These are phyloP conservation scores for Vanessa tameamea DNA, from an alignment of 1,140 invertebrate species.

Conservation along the genomic window DNA sequence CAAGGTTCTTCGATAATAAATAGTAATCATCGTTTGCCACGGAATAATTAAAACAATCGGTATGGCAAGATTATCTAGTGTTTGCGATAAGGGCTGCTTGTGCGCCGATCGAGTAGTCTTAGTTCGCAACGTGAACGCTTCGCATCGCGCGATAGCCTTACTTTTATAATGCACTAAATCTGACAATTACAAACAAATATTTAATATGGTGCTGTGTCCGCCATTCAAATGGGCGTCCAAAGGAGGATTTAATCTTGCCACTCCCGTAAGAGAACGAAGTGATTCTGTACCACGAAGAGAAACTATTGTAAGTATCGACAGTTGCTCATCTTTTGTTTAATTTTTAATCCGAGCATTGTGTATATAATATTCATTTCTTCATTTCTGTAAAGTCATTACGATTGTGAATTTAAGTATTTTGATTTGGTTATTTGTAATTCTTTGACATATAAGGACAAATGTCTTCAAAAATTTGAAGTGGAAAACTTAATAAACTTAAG, in stretches of 20 bases:
- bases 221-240: slow-evolving; percentile 69
- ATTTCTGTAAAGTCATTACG: neutral
- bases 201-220: slow-evolving; percentile 74
- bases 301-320: slow-evolving; percentile 60
- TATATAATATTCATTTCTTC: neutral
- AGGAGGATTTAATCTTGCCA: slow-evolving; percentile 63
- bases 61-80: slow-evolving; percentile 70
- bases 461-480: no score
- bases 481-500: no score
- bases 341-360: neutral
- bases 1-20: slow-evolving; percentile 70
- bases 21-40: slow-evolving; percentile 66
- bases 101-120: slow-evolving; percentile 56
- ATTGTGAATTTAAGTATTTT: neutral
- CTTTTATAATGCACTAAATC: slow-evolving; percentile 26
- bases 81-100: slow-evolving; percentile 65
- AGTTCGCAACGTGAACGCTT: slow-evolving; percentile 41
- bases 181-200: slow-evolving; percentile 2
- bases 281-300: slow-evolving; percentile 45
- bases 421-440: neutral
- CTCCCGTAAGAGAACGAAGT: slow-evolving; percentile 34
- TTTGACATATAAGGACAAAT: no score
- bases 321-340: neutral
- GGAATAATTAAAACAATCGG: slow-evolving; percentile 79
- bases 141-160: slow-evolving; percentile 19